These are phyloP conservation scores for Pseudococcus longispinus DNA, from an alignment of 2,888 invertebrate species.

Conservation along the genomic window DNA sequence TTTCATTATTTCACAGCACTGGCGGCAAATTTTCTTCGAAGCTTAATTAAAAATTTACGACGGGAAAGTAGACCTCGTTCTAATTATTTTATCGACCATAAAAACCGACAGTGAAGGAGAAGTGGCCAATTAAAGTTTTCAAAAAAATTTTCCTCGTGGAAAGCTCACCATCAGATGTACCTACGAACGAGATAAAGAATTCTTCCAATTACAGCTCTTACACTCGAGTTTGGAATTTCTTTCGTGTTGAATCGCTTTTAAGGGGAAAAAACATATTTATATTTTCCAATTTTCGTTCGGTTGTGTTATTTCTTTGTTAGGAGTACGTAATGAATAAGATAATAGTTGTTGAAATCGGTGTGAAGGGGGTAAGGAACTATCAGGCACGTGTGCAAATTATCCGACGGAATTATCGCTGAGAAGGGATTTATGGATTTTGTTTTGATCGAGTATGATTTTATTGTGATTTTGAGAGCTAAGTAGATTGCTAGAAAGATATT, in stretches of 20 bases:
- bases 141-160: neutral
- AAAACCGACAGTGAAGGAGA: slow-evolving; percentile 11
- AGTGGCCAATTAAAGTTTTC: slow-evolving; percentile 1
- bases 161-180: neutral
- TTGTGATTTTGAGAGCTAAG: too few relatives aligned
- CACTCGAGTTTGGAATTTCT: neutral
- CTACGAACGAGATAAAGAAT: slow-evolving; percentile 4
- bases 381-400: neutral
- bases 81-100: slow-evolving; percentile 11
- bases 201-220: slow-evolving; percentile 2
- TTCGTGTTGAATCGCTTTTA: neutral
- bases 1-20: neutral
- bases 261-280: neutral
- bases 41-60: slow-evolving; percentile 6
- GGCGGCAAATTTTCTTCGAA: neutral
- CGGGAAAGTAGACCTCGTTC: neutral
- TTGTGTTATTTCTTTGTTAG: neutral
- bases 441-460: too few relatives aligned
- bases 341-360: neutral
- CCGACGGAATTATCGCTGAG: too few relatives aligned
- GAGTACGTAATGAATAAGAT: neutral
- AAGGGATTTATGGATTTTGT: too few relatives aligned
- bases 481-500: too few relatives aligned
- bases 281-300: neutral
- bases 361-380: neutral